A percentile compares a stretch with the other conserved stretches of the same genome.
Evolutionary conservation across 1,140 invertebrate genomes (phyloP).

Genomic region (Apis florea): DNA sequence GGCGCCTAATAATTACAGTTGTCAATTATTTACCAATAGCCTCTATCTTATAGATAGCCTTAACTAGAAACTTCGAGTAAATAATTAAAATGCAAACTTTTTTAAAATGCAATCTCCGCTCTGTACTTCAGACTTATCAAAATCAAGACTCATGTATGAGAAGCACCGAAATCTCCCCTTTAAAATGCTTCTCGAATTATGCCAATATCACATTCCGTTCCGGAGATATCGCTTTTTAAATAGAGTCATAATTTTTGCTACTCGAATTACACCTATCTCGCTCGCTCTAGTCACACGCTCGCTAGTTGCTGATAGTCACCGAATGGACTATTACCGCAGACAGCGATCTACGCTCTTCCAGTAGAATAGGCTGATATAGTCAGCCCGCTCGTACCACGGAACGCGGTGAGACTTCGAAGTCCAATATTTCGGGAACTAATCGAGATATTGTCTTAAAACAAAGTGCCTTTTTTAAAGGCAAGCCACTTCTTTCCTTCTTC

Average conservation of each 20-base stretch:
- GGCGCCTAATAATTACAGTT: not conserved
- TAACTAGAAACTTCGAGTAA: not conserved
- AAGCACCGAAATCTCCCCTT: not conserved
- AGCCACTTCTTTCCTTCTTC: not conserved
- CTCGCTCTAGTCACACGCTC: not conserved
- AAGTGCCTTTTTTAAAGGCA: not conserved
- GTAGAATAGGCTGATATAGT: too few species aligned
- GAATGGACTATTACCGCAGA: too few species aligned
- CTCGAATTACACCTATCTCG: not conserved
- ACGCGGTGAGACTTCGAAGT: not conserved
- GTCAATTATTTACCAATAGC: not conserved
- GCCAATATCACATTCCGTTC: not conserved
- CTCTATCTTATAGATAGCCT: too few species aligned
- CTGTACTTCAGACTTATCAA: not conserved
- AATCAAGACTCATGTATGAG: fast-evolving
- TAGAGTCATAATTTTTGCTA: not conserved
- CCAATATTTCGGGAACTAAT: not conserved
- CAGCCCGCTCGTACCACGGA: too few species aligned
- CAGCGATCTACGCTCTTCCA: too few species aligned
- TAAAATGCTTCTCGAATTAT: too few species aligned
- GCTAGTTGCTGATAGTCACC: not conserved
- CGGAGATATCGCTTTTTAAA: not conserved
- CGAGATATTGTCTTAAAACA: not conserved
- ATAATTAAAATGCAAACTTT: not conserved
- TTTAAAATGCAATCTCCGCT: too few species aligned